Evolutionary conservation across 2,888 invertebrate species (phyloP).

Genomic region (Campoplex nolae): DNA sequence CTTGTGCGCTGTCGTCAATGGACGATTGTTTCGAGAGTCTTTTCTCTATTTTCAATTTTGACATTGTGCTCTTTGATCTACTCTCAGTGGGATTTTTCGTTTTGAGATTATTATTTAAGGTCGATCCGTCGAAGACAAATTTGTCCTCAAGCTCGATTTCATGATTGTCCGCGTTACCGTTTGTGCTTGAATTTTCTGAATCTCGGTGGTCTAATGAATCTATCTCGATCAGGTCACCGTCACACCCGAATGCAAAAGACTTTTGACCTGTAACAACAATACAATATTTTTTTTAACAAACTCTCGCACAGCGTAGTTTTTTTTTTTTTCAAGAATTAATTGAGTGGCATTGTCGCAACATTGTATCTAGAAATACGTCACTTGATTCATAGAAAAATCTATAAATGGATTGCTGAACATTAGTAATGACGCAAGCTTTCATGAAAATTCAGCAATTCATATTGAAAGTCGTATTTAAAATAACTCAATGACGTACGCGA

Average conservation of each 20-base stretch:
- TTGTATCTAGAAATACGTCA: not conserved
- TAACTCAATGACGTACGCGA: not conserved
- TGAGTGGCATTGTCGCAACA: not conserved
- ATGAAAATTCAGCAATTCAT: not conserved
- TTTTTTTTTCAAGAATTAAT: not conserved
- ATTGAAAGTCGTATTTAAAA: not conserved
- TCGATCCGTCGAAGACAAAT: slow-evolving; percentile 25
- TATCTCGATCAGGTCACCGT: slow-evolving; percentile 82
- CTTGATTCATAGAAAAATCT: not conserved
- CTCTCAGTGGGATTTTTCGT: slow-evolving; percentile 5
- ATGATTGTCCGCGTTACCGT: slow-evolving; percentile 61
- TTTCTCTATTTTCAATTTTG: slow-evolving; percentile 53
- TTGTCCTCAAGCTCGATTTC: slow-evolving; percentile 62
- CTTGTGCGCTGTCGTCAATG: slow-evolving; percentile 68
- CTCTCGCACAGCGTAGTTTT: not conserved
- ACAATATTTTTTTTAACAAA: not conserved
- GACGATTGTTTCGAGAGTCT: slow-evolving; percentile 70
- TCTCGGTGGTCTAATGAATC: slow-evolving; percentile 64
- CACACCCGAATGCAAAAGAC: slow-evolving; percentile 82
- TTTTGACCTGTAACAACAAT: slow-evolving; percentile 77
- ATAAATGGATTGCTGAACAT: not conserved
- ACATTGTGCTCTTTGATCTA: slow-evolving; percentile 46
- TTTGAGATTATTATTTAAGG: not conserved
- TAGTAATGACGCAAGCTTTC: not conserved
- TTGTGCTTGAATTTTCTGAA: slow-evolving; percentile 61